Evolutionary conservation across 1,140 invertebrate species (phyloP), one percentile per base, ranked within the genome.

Genomic region (Sinonovacula constricta): DNA sequence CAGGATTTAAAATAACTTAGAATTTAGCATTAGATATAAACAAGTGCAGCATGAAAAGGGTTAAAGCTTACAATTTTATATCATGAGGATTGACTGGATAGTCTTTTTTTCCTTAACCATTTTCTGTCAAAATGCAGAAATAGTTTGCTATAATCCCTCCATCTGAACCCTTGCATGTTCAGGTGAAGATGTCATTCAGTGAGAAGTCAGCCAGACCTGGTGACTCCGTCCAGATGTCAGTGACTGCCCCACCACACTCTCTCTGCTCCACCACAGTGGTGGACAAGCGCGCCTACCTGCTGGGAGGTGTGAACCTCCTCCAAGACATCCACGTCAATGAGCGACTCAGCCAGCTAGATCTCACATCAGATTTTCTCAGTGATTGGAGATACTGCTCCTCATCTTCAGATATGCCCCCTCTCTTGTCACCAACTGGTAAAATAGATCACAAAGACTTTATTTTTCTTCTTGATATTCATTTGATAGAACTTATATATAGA

Each of bases 201-300:
- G 86, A 89, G 18, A 88, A 91, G 0, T 87, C 80, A 0, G 90
- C 90, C 30, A 84, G 88, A 53, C 93, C 94, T 0, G 93, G 93
- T 3, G 89, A 87, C 0, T 67, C 85, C 1, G 91, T 92, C 12
- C 88, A 89, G 14, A 83, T 94, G 14, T 87, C 90, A 22, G 81
- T 94, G 0, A 90, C 92, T 79, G 92, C 93, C 2, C 87, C 89
- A 0, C 91, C 93, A 0, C 89, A 89, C 45, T 94, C 93, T 0
- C 80, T 94, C 0, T 94, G 94, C 83, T 92, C 92, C 18, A 80
- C 94, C 22, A 92, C 92, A 2, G 92, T 92, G 0, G 91, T 93
- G 0, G 94, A 94, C 86, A 92, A 92, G 77, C 93, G 93, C 30
- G 92, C 92, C 0, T 90, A 90, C 54, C 92, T 93, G 67, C 85